Base-by-base conservation (phyloP, 2,888 invertebrate genomes). In the Spialia ferax region DNA sequence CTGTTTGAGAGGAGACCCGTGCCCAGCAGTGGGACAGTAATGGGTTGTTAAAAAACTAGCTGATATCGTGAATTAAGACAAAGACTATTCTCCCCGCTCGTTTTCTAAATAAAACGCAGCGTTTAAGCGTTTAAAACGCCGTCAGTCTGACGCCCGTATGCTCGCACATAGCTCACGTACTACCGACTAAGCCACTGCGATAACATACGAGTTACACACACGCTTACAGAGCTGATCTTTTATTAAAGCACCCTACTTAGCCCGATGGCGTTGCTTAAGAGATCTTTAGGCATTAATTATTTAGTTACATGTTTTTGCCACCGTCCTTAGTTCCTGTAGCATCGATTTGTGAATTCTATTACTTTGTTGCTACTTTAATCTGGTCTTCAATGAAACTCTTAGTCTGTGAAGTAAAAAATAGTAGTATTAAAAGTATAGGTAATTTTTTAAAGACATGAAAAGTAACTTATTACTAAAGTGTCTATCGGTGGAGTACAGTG, bases 211-310 rank as follows among this genome's bases (percentile, higher is more conserved):
- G 23, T 35, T 61, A 61, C 62, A 52, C 52, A 52, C 62, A 52
- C 52, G 35, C 50, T 61, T 61, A 32, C 35, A 38, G 32, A 50
- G 45, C 8, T 52, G 22, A 38, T 62, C 8, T 62, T 62, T 52
- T 62, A 62, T 62, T 62, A 52, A 62, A 62, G 61, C 62, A 15
- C 32, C 45, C 61, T 35, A 52, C 52, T 62, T 52, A 62, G 62
- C 18, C 32, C 22, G 35, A 62, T 32, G 61, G 61, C 32, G 29
- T 50, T 29, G 20, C 61, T 61, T 61, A 61, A 42, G 23, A 29
- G 26, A 32, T 61, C 13, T 32, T 13, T 32, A 11, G 13, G 13
- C 20, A 50, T 61, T 60, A 60, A 45, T 15, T 45, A 60, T 60
- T 42, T 23, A 52, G 22, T 23, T 23, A 52, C 13, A 45, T 45